Evolutionary conservation across 2,888 invertebrate species (phyloP), one percentile per base, ranked within the genome.

Genomic region (Hirtodrosophila trivittata): DNA sequence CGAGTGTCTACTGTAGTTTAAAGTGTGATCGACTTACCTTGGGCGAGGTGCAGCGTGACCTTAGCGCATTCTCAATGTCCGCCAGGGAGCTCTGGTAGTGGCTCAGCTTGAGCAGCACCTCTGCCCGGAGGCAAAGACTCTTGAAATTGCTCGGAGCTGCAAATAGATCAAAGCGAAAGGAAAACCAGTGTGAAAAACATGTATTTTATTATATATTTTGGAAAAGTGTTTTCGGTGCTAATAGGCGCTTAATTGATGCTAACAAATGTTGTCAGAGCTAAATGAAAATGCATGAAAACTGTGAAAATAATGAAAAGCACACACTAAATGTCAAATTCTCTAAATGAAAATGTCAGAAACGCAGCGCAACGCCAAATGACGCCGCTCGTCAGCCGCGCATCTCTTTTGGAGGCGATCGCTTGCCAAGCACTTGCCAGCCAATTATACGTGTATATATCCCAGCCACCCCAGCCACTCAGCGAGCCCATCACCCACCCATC

Each of bases 21-120:
- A 7, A 0, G 0, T 0, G 3, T 10, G 3, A 2, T 2, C 1
- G 0, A 39, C 68, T 51, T 89, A 94, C 94, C 92, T 94, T 94
- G 65, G 94, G 92, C 93, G 95, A 95, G 71, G 93, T 92, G 42
- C 94, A 94, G 69, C 93, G 92, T 54, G 92, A 88, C 74, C 92
- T 92, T 46, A 94, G 91, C 18, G 94, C 93, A 70, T 91, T 91
- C 77, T 94, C 94, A 64, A 94, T 94, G 89, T 94, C 94, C 52
- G 92, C 91, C 60, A 95, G 90, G 16, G 95, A 94, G 75, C 93
- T 93, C 82, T 92, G 92, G 77, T 92, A 92, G 80, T 92, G 91
- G 72, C 93, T 93, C 72, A 94, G 89, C 66, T 93, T 91, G 59
- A 93, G 92, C 66, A 93, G 91, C 35, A 93, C 93, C 88, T 94